These are phyloP conservation scores for Nyctalus aviator DNA, from an alignment of 2,797 vertebrate genomes.

Conservation along the genomic window DNA sequence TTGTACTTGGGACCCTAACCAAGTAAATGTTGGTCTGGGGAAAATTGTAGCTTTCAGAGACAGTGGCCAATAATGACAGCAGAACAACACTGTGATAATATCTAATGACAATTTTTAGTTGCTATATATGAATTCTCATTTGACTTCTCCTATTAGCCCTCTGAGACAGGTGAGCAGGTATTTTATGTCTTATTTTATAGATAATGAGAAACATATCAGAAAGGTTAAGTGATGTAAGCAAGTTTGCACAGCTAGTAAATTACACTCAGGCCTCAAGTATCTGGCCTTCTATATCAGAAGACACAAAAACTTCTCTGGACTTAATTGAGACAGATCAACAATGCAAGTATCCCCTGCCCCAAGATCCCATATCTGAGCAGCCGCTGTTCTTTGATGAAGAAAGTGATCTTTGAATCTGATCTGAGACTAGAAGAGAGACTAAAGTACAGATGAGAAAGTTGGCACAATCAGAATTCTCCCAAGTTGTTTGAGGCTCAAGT, in stretches of 20 bases:
- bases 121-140: slow-evolving; percentile 26
- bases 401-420: slow-evolving; percentile 15
- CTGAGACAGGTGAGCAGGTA: neutral
- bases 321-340: neutral
- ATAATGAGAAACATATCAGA: neutral
- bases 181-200: slow-evolving; percentile 35
- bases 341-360: neutral
- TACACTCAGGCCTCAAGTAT: neutral
- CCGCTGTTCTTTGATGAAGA: slow-evolving; percentile 14
- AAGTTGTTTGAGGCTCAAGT: neutral
- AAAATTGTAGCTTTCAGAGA: slow-evolving; percentile 43
- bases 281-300: neutral
- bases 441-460: slow-evolving; percentile 7
- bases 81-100: neutral
- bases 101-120: slow-evolving; percentile 6
- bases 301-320: neutral
- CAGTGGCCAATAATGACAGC: neutral
- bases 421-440: neutral
- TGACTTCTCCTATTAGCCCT: neutral
- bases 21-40: neutral
- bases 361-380: neutral
- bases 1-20: neutral
- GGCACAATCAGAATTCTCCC: neutral
- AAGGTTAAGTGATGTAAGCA: slow-evolving; percentile 35
- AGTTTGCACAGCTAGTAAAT: slow-evolving; percentile 7